phyloP scores from a whole-genome alignment of 2,113 vertebrate species.

The Oncorhynchus mykiss region DNA sequence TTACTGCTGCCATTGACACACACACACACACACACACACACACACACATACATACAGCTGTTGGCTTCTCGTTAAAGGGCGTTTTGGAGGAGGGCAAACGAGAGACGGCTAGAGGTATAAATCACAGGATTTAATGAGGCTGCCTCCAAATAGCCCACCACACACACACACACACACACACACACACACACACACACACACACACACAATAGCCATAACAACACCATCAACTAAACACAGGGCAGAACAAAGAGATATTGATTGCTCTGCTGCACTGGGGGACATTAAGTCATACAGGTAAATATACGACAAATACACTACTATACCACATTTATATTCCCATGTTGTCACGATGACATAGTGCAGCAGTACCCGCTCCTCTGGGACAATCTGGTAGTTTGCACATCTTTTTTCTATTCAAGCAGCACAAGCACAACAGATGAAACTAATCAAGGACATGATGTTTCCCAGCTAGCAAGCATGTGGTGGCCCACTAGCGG shows the following conservation, averaged over 20 bases:
- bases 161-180: not conserved
- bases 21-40: no score
- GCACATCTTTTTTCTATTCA: no score
- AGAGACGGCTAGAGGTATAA: slow-evolving; percentile 51
- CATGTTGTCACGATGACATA: slow-evolving; percentile 37
- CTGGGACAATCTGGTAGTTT: no score
- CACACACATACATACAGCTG: not conserved
- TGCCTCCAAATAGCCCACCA: slow-evolving; percentile 28
- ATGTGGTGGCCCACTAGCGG: no score
- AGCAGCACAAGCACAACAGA: no score
- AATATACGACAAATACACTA: slow-evolving; percentile 47
- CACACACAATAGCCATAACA: slow-evolving; percentile 47
- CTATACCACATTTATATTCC: slow-evolving; percentile 40
- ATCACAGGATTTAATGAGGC: slow-evolving; percentile 66
- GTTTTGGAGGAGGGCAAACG: slow-evolving; percentile 5
- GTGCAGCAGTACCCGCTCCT: not conserved
- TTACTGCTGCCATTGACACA: slow-evolving; percentile 17
- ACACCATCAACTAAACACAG: slow-evolving; percentile 37
- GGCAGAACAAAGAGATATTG: slow-evolving; percentile 47
- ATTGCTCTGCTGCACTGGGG: slow-evolving; percentile 54
- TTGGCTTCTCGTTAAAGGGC: slow-evolving; percentile 40
- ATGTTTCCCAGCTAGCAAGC: no score
- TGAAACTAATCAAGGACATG: no score
- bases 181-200: slow-evolving; percentile 22
- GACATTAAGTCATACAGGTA: slow-evolving; percentile 45